phyloP scores from a whole-genome alignment of 2,888 invertebrate species.

The Bellardia pandia region DNA sequence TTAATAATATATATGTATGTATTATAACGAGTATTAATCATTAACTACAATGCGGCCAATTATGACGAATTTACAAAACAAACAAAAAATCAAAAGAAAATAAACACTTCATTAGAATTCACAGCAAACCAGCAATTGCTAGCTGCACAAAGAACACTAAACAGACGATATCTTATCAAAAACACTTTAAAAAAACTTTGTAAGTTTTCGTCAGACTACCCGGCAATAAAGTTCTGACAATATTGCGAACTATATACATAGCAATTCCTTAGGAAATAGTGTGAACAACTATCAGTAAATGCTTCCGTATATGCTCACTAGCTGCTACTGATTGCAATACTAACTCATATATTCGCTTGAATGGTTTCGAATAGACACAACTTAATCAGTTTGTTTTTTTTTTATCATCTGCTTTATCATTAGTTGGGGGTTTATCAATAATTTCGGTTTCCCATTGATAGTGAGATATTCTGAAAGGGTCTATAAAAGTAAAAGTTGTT shows the following conservation, averaged over 20 bases:
- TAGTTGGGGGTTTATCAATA: conserved; percentile 33
- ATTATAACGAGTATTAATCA: conserved; percentile 31
- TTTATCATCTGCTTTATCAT: not conserved
- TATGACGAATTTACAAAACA: conserved; percentile 62
- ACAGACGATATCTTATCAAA: not conserved
- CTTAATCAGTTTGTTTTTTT: not conserved
- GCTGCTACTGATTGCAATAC: too few species aligned
- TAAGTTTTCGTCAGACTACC: not conserved
- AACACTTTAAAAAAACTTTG: not conserved
- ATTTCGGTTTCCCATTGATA: not conserved
- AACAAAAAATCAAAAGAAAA: too few species aligned
- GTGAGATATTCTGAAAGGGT: not conserved
- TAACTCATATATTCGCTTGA: not conserved
- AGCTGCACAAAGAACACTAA: not conserved
- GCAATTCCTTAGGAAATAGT: not conserved
- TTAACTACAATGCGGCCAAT: not conserved
- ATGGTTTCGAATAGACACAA: not conserved
- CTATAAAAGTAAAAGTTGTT: conserved; percentile 64
- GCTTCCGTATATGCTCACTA: too few species aligned
- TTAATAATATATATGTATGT: not conserved
- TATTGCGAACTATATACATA: not conserved
- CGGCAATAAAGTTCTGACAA: not conserved
- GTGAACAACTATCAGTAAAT: not conserved
- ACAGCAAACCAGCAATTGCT: not conserved
- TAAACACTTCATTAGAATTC: not conserved